These are phyloP conservation scores for Gavialis gangeticus DNA, from an alignment of 2,113 vertebrate genomes.

Conservation along the genomic window DNA sequence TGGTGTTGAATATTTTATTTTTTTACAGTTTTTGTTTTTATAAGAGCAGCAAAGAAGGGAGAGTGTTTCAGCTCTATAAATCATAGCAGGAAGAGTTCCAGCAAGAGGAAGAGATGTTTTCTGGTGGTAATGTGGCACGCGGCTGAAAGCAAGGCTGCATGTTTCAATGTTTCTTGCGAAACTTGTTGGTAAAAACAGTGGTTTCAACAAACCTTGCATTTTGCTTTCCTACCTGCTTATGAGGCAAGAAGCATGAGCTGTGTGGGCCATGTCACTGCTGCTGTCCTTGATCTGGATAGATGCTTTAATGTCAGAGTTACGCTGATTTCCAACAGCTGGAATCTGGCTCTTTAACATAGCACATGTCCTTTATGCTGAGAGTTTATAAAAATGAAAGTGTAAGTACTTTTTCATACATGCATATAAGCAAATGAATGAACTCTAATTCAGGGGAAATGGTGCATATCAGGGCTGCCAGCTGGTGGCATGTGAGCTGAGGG, in stretches of 20 bases:
- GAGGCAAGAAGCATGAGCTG: background rate
- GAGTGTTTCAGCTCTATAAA: background rate
- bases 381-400: background rate
- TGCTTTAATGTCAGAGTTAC: background rate
- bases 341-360: background rate
- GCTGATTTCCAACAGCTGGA: background rate
- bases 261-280: background rate
- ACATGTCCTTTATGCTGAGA: background rate
- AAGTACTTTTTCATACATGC: background rate
- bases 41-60: constrained; percentile 6
- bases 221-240: background rate
- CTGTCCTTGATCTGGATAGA: background rate
- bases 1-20: constrained; percentile 1
- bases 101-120: constrained; percentile 25
- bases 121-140: background rate
- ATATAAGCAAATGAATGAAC: background rate
- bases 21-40: background rate
- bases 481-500: too few relatives aligned
- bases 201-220: background rate
- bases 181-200: background rate
- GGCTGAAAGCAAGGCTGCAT: constrained; percentile 8
- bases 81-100: background rate
- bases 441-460: accelerated
- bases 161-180: constrained; percentile 35
- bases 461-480: too few relatives aligned